phyloP scores from a whole-genome alignment of 2,113 vertebrate genomes.

The Pholis gunnellus region DNA sequence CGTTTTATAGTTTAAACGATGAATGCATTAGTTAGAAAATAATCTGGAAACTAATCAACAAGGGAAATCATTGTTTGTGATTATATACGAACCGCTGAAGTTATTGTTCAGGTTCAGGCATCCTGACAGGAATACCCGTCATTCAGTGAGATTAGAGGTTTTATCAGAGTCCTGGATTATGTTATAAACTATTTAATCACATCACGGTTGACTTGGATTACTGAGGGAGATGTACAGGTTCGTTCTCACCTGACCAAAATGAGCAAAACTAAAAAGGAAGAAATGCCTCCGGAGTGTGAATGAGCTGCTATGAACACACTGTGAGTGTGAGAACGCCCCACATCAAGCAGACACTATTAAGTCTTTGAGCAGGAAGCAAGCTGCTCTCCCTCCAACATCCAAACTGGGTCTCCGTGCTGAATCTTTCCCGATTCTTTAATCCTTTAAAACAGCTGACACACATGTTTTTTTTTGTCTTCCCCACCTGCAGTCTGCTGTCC shows the following conservation, averaged over 20 bases:
- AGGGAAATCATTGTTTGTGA: no score
- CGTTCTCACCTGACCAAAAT: constrained; percentile 31
- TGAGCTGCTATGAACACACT: constrained; percentile 27
- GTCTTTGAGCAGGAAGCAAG: constrained; percentile 36
- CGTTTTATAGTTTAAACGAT: no score
- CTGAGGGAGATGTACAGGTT: not conserved
- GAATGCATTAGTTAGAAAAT: no score
- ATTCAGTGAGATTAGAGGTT: not conserved
- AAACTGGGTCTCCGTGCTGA: constrained; percentile 13
- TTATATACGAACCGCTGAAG: no score
- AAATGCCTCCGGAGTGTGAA: constrained; percentile 23
- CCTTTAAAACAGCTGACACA: constrained; percentile 46
- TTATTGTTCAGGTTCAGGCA: no score
- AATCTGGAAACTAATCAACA: no score
- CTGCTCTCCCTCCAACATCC: constrained; percentile 26
- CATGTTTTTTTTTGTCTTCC: constrained; percentile 24
- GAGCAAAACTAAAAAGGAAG: constrained; percentile 13
- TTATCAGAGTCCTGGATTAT: not conserved
- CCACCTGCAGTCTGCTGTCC: constrained; percentile 57
- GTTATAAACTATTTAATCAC: not conserved
- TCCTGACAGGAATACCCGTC: no score
- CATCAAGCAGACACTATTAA: constrained; percentile 13
- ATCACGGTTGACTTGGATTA: not conserved
- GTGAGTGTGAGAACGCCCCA: constrained; percentile 17
- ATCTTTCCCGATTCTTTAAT: constrained; percentile 4